Base-by-base conservation (phyloP, 2,888 invertebrate genomes). In the Pristionchus fissidentatus region DNA sequence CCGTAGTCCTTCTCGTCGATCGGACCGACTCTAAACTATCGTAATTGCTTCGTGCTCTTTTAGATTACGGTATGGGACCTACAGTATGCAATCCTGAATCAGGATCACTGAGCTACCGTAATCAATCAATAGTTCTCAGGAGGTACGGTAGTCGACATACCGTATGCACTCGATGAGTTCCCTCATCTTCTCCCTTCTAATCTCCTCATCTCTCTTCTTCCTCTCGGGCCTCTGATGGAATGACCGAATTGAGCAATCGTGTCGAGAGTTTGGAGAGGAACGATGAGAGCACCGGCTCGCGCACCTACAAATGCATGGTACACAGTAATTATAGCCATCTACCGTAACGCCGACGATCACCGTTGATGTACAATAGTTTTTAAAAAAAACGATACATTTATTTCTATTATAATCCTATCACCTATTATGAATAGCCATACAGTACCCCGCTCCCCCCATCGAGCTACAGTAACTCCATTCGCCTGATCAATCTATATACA, bases 141-240 rank as follows among this genome's bases (percentile, higher is more conserved):
- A 46, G 46, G 46, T 46, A n/a, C n/a, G n/a, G 46, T 46, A 15
- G n/a, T 3, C n/a, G 29, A 10, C 80, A n/a, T 60, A 80, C 80
- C 80, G 80, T 80, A 80, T 80, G 43, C 80, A 19, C 60, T 80
- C 60, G 43, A 80, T 57, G 41, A 80, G 60, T 26, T 80, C 80
- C 38, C 19, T 32, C 41, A 80, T 41, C 41, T 60, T 22, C 43
- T 80, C 80, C 57, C 19, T 22, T 8, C 49, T 38, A 2, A 80
- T 29, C 49, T 80, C 60, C 49, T 49, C 43, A 22, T 55, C 80
- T 5, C 80, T 15, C 32, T 41, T 41, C 29, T 41, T 43, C 29
- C 29, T 41, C 80, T 46, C 13, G 1, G n/a, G 0, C 79, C 38
- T 55, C 57, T 7, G 52, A 43, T 10, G 57, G 57, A 19, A 29